A percentile compares a stretch with the other conserved stretches of the same genome.
Evolutionary conservation across 2,797 vertebrate genomes (phyloP).

Genomic region (Acipenser oxyrinchus): DNA sequence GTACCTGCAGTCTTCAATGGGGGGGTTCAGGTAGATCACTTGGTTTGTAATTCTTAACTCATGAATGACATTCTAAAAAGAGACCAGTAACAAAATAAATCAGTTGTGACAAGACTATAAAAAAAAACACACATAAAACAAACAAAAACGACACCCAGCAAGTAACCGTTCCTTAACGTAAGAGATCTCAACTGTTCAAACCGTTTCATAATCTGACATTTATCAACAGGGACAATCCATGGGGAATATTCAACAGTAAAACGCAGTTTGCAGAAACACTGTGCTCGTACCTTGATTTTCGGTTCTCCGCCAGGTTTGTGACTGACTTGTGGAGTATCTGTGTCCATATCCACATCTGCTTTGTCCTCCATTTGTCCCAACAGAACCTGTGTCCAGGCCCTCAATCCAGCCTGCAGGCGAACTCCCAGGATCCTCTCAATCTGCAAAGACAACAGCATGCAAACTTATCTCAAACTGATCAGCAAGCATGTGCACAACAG

Average conservation of each 20-base stretch:
- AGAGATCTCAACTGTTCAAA: too few relatives aligned
- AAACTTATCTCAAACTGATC: too few relatives aligned
- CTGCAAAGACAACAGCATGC: conserved; percentile 40
- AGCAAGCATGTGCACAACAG: background rate
- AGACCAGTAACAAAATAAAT: conserved; percentile 11
- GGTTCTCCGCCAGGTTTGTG: conserved; percentile 96
- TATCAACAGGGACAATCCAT: too few relatives aligned
- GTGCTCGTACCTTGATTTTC: conserved; percentile 80
- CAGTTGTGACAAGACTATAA: background rate
- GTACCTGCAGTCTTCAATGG: conserved; percentile 94
- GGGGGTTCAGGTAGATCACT: conserved; percentile 95
- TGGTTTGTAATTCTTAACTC: conserved; percentile 97
- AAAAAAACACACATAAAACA: background rate
- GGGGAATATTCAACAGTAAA: too few relatives aligned
- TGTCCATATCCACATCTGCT: conserved; percentile 98
- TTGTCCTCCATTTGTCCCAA: conserved; percentile 91
- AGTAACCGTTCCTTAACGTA: too few relatives aligned
- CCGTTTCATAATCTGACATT: too few relatives aligned
- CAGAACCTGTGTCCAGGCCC: conserved; percentile 96
- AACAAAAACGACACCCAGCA: too few relatives aligned
- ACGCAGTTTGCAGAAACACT: too few relatives aligned
- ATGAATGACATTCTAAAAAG: conserved; percentile 81
- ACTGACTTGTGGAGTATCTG: conserved; percentile 91
- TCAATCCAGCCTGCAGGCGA: conserved; percentile 89
- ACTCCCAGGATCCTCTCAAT: conserved; percentile 94